Evolutionary conservation across 2,797 vertebrate species (phyloP).

Genomic region (Smutsia gigantea): DNA sequence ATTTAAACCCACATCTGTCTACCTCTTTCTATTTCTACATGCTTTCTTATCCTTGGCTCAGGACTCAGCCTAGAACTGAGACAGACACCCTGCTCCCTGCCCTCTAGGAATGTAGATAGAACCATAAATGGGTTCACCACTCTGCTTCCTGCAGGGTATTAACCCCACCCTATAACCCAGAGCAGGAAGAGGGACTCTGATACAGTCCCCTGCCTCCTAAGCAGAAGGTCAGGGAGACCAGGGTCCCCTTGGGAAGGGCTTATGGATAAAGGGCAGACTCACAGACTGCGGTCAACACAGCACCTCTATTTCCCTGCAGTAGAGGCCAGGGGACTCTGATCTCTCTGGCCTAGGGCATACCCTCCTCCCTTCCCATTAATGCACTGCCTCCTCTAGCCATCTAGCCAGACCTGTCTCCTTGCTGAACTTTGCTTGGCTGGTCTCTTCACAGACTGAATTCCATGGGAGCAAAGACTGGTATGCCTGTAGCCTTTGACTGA

Average conservation of each 20-base stretch:
- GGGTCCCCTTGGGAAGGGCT: background rate
- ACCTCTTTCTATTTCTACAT: background rate
- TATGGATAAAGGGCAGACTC: background rate
- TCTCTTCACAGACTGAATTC: background rate
- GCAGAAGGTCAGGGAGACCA: background rate
- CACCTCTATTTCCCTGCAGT: background rate
- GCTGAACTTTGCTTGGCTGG: accelerated
- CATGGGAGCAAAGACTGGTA: background rate
- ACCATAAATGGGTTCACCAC: background rate
- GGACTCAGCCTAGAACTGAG: background rate
- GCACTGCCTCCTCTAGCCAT: background rate
- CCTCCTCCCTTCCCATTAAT: background rate
- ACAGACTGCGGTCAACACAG: background rate
- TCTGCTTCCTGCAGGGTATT: background rate
- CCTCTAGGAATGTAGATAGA: background rate
- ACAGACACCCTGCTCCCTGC: background rate
- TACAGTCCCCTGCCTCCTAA: background rate
- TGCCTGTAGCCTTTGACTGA: background rate
- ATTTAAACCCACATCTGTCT: background rate
- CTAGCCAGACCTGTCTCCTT: background rate
- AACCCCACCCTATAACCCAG: background rate
- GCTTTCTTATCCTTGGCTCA: background rate
- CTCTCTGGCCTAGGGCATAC: background rate
- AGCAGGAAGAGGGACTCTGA: background rate
- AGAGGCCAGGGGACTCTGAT: background rate